A percentile compares a stretch with the other conserved stretches of the same genome.
These are phyloP conservation scores for Strigamia transsilvanica DNA, from an alignment of 2,888 invertebrate genomes.

Conservation along the genomic window DNA sequence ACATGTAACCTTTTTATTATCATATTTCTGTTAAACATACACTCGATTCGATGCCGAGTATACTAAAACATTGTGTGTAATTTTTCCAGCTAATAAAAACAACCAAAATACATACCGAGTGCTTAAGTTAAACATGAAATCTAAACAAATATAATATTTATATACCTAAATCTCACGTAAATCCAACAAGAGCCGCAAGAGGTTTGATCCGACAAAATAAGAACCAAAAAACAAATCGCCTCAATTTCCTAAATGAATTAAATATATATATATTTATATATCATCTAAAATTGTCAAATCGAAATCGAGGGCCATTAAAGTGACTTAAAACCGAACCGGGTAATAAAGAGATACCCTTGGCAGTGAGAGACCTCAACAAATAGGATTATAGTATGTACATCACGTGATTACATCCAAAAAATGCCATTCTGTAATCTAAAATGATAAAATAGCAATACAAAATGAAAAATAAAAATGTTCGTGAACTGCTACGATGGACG, in stretches of 20 bases:
- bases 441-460: not conserved
- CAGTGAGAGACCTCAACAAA: constrained; percentile 4
- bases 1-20: not conserved
- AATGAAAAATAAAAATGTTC: not conserved
- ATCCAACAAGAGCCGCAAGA: not conserved
- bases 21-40: not conserved
- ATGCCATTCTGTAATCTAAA: not conserved
- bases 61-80: not conserved
- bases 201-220: not conserved
- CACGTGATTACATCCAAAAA: not conserved
- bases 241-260: not conserved
- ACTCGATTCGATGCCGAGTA: not conserved
- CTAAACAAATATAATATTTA: not conserved
- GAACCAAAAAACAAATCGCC: not conserved
- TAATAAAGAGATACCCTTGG: not conserved
- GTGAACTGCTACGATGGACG: constrained; percentile 1
- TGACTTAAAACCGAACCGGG: not conserved
- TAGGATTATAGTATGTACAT: not conserved
- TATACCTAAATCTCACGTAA: not conserved
- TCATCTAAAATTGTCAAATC: too few relatives aligned
- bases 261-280: too few relatives aligned
- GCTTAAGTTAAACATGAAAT: constrained; percentile 5
- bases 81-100: not conserved
- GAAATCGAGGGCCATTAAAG: not conserved
- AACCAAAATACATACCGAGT: constrained; percentile 1